A percentile compares a stretch with the other conserved stretches of the same genome.
Evolutionary conservation across 2,113 vertebrate species (phyloP).

Genomic region (Dicrurus megarhynchus): DNA sequence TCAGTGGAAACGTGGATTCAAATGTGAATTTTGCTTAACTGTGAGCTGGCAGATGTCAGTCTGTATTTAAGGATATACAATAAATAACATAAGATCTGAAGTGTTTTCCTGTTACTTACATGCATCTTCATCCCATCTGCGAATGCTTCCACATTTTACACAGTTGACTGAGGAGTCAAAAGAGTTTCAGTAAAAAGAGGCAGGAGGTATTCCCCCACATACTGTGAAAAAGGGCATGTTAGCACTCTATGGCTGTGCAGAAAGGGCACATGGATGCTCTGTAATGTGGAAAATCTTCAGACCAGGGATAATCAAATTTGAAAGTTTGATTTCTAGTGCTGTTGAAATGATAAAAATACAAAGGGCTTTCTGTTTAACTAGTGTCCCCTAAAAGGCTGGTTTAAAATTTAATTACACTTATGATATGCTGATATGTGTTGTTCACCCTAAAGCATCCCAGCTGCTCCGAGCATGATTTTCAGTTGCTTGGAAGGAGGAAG

Average conservation of each 20-base stretch:
- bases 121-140: background rate
- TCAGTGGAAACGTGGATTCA: background rate
- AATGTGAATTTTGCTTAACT: background rate
- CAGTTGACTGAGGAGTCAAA: background rate
- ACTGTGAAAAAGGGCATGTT: background rate
- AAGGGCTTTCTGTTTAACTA: background rate
- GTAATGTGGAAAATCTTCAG: background rate
- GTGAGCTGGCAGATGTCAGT: background rate
- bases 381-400: background rate
- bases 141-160: background rate
- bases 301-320: background rate
- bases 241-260: background rate
- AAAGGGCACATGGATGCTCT: background rate
- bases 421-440: background rate
- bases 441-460: background rate
- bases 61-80: background rate
- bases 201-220: background rate
- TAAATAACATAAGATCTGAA: background rate
- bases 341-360: background rate
- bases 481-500: background rate
- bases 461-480: background rate
- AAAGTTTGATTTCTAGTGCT: background rate
- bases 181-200: background rate
- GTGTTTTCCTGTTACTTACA: background rate
- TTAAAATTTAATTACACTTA: conserved; percentile 2